Base-by-base conservation (phyloP, 1,140 invertebrate species). In the Tenebrio molitor region DNA sequence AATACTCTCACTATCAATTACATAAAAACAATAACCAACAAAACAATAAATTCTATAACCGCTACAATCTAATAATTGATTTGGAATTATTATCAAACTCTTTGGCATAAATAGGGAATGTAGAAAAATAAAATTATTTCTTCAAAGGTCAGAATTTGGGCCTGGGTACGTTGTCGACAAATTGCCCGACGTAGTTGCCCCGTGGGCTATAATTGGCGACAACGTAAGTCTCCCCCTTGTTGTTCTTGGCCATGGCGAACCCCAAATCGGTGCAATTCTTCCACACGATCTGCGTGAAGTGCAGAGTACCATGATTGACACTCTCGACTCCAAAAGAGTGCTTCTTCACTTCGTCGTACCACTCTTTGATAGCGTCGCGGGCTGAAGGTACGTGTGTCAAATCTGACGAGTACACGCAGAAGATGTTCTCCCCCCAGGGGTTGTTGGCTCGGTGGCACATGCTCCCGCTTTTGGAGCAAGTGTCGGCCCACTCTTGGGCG, bases 141-240 rank as follows among this genome's bases (percentile, higher is more conserved):
- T n/a, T 53, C 17, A 58, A 41, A 42, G 29, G 68, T 44, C 53
- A 62, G 69, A 71, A 69, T 34, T 41, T 71, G 5, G 33, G 70
- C 53, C 42, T 67, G 25, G 33, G 81, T 17, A 94, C 91, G 81
- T 94, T 94, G 64, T 88, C 88, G 0, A 84, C 78, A 74, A 93
- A 95, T 62, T 89, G 87, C 0, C 91, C 91, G 5, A 91, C 84
- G 63, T 90, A 88, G 78, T 95, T 95, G 23, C 93, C 93, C n/a
- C 92, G 87, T n/a, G 93, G 93, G 83, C 89, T 87, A 74, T 95
- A 95, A 82, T 93, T 93, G 0, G 91, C 91, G 0, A 95, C 93
- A 0, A 95, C 88, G 41, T 89, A 83, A 83, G 89, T 73, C 84
- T 89, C 81, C 81, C 87, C n/a, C 67, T 78, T 80, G 23, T 84